phyloP scores from a whole-genome alignment of 2,888 invertebrate genomes.

The Cenopis cana region DNA sequence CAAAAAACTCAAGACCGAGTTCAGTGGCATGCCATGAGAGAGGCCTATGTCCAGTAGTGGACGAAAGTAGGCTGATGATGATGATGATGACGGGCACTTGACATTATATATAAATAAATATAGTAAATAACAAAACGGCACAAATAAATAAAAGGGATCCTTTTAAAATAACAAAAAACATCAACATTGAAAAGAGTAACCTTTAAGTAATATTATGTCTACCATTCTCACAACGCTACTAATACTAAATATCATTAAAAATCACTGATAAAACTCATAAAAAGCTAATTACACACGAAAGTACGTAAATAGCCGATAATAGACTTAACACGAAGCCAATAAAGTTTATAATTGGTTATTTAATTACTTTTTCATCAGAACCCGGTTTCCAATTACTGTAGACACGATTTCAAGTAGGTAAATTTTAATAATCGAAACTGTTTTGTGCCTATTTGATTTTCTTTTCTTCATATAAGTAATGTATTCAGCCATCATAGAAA shows the following conservation, averaged over 20 bases:
- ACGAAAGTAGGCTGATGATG: too few relatives aligned
- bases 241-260: slow-evolving; percentile 4
- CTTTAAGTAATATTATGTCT: too few relatives aligned
- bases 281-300: not conserved
- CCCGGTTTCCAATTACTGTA: not conserved
- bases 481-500: not conserved
- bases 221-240: slow-evolving; percentile 13
- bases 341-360: not conserved
- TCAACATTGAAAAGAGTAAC: not conserved
- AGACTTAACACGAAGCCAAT: not conserved
- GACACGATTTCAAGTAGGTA: not conserved
- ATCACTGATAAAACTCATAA: not conserved
- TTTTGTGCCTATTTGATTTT: not conserved
- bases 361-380: not conserved
- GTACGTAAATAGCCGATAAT: not conserved
- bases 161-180: not conserved
- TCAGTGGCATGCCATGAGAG: too few relatives aligned
- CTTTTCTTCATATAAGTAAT: not conserved
- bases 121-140: not conserved
- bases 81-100: too few relatives aligned
- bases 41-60: too few relatives aligned
- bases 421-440: not conserved
- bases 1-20: too few relatives aligned
- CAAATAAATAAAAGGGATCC: not conserved
- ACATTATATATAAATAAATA: too few relatives aligned